Evolutionary conservation across 2,888 invertebrate genomes (phyloP).

Genomic region (Homarus gammarus): DNA sequence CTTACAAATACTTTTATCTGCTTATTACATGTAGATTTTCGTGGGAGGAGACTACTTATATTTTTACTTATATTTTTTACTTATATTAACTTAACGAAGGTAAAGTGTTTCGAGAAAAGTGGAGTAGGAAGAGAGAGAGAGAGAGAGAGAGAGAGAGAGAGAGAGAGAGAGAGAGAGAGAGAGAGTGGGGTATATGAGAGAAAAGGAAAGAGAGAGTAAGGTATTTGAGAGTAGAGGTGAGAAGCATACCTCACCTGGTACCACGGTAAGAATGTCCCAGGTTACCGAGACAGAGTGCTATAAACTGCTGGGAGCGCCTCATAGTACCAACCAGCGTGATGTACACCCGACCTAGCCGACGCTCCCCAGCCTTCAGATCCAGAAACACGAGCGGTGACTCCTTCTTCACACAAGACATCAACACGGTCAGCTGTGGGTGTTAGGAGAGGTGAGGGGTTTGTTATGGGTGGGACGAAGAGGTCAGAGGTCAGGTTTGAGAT

Average conservation of each 20-base stretch:
- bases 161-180: too few relatives aligned
- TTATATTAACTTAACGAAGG: too few relatives aligned
- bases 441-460: neutral
- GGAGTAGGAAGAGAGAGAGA: neutral
- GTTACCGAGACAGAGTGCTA: constrained; percentile 58
- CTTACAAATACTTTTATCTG: neutral
- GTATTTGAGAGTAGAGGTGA: too few relatives aligned
- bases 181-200: too few relatives aligned
- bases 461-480: neutral
- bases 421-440: constrained; percentile 40
- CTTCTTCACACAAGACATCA: constrained; percentile 41
- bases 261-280: constrained; percentile 48
- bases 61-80: too few relatives aligned
- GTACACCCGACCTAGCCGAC: constrained; percentile 40
- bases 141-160: neutral
- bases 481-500: neutral
- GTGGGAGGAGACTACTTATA: neutral
- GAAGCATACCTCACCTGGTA: constrained; percentile 12
- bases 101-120: too few relatives aligned
- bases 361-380: constrained; percentile 48
- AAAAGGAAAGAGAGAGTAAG: too few relatives aligned
- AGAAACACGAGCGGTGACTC: constrained; percentile 52
- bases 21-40: neutral
- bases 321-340: constrained; percentile 39
- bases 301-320: constrained; percentile 52